These are phyloP conservation scores for Acanthococcus lagerstroemiae DNA, from an alignment of 2,888 invertebrate genomes.

Conservation along the genomic window DNA sequence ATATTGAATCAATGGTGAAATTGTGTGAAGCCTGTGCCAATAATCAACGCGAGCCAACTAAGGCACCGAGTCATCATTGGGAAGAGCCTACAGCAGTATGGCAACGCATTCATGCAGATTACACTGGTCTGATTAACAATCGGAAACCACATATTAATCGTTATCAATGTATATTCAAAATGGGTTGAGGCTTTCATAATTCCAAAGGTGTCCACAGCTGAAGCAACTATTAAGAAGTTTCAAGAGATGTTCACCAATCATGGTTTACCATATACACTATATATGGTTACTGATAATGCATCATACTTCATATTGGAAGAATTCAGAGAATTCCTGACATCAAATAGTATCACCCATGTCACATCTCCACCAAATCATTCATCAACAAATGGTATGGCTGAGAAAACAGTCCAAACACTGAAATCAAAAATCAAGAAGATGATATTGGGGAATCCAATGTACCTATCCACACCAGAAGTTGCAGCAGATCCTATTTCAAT, in stretches of 20 bases:
- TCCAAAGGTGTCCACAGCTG: constrained; percentile 33
- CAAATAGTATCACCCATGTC: too few species aligned
- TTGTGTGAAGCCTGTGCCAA: constrained; percentile 31
- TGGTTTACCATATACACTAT: constrained; percentile 35
- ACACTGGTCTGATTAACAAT: constrained; percentile 36
- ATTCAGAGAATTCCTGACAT: too few species aligned
- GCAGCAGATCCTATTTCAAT: constrained; percentile 30
- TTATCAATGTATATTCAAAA: constrained; percentile 37
- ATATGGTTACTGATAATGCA: constrained; percentile 35
- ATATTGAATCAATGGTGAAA: constrained; percentile 35
- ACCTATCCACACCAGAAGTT: constrained; percentile 23
- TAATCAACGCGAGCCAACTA: constrained; percentile 30
- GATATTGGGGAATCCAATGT: constrained; percentile 13
- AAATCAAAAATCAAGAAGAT: constrained; percentile 22
- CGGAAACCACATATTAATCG: constrained; percentile 34
- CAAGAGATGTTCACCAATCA: constrained; percentile 35
- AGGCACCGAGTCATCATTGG: constrained; percentile 37
- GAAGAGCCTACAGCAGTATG: constrained; percentile 35
- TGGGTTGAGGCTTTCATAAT: constrained; percentile 36
- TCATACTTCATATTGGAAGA: constrained; percentile 36
- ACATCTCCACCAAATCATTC: constrained; percentile 33
- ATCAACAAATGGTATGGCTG: constrained; percentile 33
- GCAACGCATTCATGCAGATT: constrained; percentile 38
- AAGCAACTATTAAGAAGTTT: constrained; percentile 34
- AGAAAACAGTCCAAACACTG: constrained; percentile 32